Evolutionary conservation across 2,113 vertebrate species (phyloP).

Genomic region (Sinocyclocheilus maitianheensis): DNA sequence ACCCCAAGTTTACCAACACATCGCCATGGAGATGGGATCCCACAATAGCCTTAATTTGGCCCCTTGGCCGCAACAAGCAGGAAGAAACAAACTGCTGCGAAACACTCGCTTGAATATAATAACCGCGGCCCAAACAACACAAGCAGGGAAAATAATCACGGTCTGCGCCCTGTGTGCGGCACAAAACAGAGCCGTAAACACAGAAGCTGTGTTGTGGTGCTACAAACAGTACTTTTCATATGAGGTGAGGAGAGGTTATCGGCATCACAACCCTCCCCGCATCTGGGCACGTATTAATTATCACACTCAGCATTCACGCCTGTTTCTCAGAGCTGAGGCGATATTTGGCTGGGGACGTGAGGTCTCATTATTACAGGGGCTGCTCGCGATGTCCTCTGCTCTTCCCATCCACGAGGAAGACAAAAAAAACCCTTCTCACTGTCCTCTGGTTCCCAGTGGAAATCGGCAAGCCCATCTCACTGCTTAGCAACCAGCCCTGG

Average conservation of each 20-base stretch:
- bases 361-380: constrained; percentile 55
- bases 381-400: constrained; percentile 44
- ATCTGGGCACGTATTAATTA: constrained; percentile 54
- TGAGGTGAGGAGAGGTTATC: constrained; percentile 51
- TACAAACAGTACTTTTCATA: constrained; percentile 53
- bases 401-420: constrained; percentile 46
- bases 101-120: constrained; percentile 58
- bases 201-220: constrained; percentile 21
- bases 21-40: constrained; percentile 76
- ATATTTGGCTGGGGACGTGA: constrained; percentile 52
- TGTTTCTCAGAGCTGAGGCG: constrained; percentile 37
- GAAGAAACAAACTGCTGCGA: constrained; percentile 61
- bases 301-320: constrained; percentile 36
- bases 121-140: constrained; percentile 19
- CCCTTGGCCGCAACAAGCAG: constrained; percentile 63
- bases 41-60: constrained; percentile 67
- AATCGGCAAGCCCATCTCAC: constrained; percentile 76
- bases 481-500: constrained; percentile 83
- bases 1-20: constrained; percentile 76
- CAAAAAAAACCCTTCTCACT: constrained; percentile 54
- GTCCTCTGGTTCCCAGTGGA: constrained; percentile 76
- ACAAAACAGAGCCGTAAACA: constrained; percentile 43
- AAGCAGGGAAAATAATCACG: constrained; percentile 31
- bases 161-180: constrained; percentile 2
- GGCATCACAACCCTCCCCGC: constrained; percentile 36